Conservation (phyloP, 2,888 invertebrate species). For the Amiota mariae region DNA sequence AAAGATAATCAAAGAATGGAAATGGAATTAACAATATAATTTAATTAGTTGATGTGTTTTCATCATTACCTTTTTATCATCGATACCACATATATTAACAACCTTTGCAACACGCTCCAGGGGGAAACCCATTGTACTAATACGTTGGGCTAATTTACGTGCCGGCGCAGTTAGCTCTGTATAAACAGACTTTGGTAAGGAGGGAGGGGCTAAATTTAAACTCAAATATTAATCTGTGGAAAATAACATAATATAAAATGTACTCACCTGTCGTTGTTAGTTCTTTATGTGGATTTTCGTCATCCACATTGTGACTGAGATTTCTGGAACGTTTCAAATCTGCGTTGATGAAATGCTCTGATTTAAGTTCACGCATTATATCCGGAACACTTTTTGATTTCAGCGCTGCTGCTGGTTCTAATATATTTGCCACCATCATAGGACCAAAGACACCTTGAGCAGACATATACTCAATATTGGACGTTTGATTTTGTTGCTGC, state of each 20-base stretch:
- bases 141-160: constrained; percentile 81
- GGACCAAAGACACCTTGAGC: constrained; percentile 17
- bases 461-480: background rate
- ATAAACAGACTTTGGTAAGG: constrained; percentile 38
- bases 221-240: background rate
- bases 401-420: constrained; percentile 34
- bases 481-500: background rate
- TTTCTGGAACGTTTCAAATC: constrained; percentile 75
- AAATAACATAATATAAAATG: background rate
- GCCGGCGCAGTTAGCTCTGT: constrained; percentile 71
- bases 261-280: constrained; percentile 1
- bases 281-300: constrained; percentile 13
- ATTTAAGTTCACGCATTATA: constrained; percentile 83
- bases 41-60: background rate
- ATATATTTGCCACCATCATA: constrained; percentile 36
- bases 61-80: constrained; percentile 87
- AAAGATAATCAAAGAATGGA: background rate
- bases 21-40: background rate
- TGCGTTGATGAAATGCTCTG: constrained; percentile 76
- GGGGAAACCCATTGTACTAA: constrained; percentile 92
- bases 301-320: constrained; percentile 75
- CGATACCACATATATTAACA: constrained; percentile 83
- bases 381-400: constrained; percentile 82
- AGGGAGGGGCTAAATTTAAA: background rate
- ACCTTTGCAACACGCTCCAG: constrained; percentile 85